A percentile compares a stretch with the other conserved stretches of the same genome.
These are phyloP conservation scores for Rhodinocichla rosea DNA, from an alignment of 2,113 vertebrate genomes.

Conservation along the genomic window DNA sequence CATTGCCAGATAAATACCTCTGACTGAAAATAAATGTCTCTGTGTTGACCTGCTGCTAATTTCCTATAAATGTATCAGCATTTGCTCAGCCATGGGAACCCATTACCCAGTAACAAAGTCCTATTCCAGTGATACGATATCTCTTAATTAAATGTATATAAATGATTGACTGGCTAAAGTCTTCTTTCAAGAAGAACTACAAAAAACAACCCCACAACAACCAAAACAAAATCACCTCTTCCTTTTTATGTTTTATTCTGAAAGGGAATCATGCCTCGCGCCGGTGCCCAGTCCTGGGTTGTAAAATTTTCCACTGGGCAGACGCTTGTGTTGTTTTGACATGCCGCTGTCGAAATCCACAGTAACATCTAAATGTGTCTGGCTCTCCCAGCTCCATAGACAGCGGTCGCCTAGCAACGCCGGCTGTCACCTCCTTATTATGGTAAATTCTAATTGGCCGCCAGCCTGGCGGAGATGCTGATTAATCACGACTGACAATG, in stretches of 20 bases:
- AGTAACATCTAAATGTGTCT: slow-evolving; percentile 74
- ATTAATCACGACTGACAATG: slow-evolving; percentile 74
- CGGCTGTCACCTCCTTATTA: slow-evolving; percentile 70
- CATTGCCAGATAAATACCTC: slow-evolving; percentile 64
- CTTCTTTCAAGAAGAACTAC: not conserved
- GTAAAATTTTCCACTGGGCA: slow-evolving; percentile 71
- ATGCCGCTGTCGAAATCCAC: slow-evolving; percentile 69
- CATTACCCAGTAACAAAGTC: slow-evolving; percentile 52
- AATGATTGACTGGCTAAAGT: slow-evolving; percentile 62
- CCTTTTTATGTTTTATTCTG: slow-evolving; percentile 52
- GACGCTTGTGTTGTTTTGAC: slow-evolving; percentile 69
- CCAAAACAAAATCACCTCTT: not conserved
- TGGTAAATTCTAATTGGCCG: slow-evolving; percentile 75
- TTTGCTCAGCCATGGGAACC: slow-evolving; percentile 64
- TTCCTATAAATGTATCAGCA: slow-evolving; percentile 61
- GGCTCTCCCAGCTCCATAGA: slow-evolving; percentile 67
- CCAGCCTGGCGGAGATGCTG: slow-evolving; percentile 67
- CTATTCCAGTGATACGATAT: slow-evolving; percentile 43
- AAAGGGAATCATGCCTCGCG: slow-evolving; percentile 50
- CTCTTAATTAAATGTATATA: slow-evolving; percentile 69
- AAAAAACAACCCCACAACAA: not conserved
- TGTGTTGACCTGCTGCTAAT: slow-evolving; percentile 54
- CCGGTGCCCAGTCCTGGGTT: slow-evolving; percentile 32
- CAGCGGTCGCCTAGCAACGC: slow-evolving; percentile 74
- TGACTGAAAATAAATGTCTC: slow-evolving; percentile 62